Evolutionary conservation across 2,797 vertebrate genomes (phyloP), one percentile per base, ranked within the genome.

Genomic region (Epinephelus coioides): DNA sequence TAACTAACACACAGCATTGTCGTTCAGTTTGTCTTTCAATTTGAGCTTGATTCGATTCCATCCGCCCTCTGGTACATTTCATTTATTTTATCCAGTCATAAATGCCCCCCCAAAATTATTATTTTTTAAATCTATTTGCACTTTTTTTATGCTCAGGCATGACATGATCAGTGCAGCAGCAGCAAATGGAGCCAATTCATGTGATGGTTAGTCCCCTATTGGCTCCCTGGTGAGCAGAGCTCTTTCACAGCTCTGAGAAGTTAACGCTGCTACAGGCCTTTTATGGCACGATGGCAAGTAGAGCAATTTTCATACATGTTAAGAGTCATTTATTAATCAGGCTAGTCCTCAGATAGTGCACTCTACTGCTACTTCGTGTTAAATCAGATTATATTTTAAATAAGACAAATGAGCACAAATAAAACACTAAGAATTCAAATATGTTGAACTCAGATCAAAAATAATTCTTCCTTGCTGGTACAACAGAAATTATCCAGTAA

Each of bases 261-360:
- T 87, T 88, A 79, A 84, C 38, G 51, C 83, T 70, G 87, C 88
- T 91, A 86, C 84, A 82, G 87, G 88, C 82, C 87, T 83, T 91
- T 89, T 69, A 78, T 89, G 54, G 84, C 69, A 62, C 54, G 75
- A 73, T 79, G 76, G 70, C 65, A 88, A 89, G 79, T 57, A 83
- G 55, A 78, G 67, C 74, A 78, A 76, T 80, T 86, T 86, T 84
- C 78, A 69, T 82, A 77, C 69, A 70, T 77, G 78, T 71, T 76
- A 69, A 78, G 56, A 78, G 40, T 50, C 65, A 61, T 80, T 80
- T 72, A 56, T 74, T 79, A 82, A 85, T 83, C 78, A 59, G 70
- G 63, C 54, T 14, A 5, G 60, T 65, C 50, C 49, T 54, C 3
- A 47, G 40, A 47, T 63, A 53, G 30, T 61, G 40, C 51, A 61